Conservation (phyloP, 2,888 invertebrate species). For the Ypsolopha sequella region DNA sequence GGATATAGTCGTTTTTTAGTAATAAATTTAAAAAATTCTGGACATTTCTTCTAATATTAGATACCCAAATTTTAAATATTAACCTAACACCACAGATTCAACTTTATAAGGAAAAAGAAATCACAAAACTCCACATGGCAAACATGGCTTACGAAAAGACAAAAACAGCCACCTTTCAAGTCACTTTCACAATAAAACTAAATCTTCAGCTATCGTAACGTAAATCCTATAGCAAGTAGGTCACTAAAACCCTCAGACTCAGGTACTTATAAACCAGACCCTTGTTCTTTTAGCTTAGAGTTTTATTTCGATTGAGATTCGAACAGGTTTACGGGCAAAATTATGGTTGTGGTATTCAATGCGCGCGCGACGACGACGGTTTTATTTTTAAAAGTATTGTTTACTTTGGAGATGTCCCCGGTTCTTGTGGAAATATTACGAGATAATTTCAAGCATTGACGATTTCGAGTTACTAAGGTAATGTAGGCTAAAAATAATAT, state of each 20-base stretch:
- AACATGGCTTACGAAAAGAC: too few species aligned
- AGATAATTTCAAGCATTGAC: too few species aligned
- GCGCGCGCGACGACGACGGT: constrained; percentile 2
- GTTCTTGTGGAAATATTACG: too few species aligned
- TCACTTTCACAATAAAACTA: neutral
- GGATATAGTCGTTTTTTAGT: neutral
- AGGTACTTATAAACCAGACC: neutral
- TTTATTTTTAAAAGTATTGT: constrained; percentile 1
- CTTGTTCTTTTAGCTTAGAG: too few species aligned
- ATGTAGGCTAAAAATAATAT: too few species aligned
- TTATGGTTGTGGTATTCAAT: too few species aligned
- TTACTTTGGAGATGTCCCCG: neutral
- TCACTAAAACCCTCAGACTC: neutral
- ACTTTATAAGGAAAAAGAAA: too few species aligned
- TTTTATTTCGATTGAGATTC: too few species aligned
- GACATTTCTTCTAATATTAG: neutral
- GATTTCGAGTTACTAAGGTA: too few species aligned
- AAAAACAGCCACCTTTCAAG: neutral
- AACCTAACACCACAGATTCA: neutral
- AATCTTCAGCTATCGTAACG: neutral
- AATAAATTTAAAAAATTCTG: neutral
- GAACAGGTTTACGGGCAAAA: too few species aligned
- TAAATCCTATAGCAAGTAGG: constrained; percentile 1
- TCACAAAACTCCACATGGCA: too few species aligned
- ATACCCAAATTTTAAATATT: neutral